A percentile compares a stretch with the other conserved stretches of the same genome.
phyloP scores from a whole-genome alignment of 2,113 vertebrate species.

The Chamaetylas fuelleborni region DNA sequence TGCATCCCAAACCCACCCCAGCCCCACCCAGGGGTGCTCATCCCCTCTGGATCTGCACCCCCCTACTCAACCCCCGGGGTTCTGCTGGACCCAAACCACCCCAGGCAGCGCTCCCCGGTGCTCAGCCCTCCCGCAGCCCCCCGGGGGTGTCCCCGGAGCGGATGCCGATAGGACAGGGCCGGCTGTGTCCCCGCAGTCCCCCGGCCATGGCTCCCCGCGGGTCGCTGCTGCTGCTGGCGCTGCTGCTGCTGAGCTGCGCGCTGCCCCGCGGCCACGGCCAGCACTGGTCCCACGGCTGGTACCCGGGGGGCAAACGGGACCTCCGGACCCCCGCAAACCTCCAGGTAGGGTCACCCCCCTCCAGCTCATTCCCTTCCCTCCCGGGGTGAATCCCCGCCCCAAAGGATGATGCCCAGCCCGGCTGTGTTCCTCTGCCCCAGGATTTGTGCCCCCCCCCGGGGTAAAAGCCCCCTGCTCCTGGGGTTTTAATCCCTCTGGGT shows the following conservation, averaged over 20 bases:
- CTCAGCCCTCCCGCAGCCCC: neutral
- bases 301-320: conserved; percentile 84
- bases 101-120: neutral
- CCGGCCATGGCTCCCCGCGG: conserved; percentile 63
- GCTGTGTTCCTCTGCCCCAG: neutral
- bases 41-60: neutral
- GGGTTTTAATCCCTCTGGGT: neutral
- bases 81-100: neutral
- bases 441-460: too few relatives aligned
- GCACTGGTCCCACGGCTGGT: conserved; percentile 92
- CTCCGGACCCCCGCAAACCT: conserved; percentile 59
- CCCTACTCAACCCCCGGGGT: neutral
- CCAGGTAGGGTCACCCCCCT: conserved; percentile 66
- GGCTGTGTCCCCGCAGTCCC: neutral
- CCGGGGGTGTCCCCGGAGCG: neutral
- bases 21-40: too few relatives aligned
- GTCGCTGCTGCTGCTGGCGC: conserved; percentile 74
- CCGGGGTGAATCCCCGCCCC: too few relatives aligned
- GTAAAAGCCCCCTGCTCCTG: neutral
- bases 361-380: neutral
- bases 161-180: neutral
- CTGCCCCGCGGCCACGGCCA: conserved; percentile 66
- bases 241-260: conserved; percentile 73
- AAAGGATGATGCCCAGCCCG: neutral
- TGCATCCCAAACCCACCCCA: too few relatives aligned